These are phyloP conservation scores for Eristalis arbustorum DNA, from an alignment of 2,888 invertebrate genomes.

Conservation along the genomic window DNA sequence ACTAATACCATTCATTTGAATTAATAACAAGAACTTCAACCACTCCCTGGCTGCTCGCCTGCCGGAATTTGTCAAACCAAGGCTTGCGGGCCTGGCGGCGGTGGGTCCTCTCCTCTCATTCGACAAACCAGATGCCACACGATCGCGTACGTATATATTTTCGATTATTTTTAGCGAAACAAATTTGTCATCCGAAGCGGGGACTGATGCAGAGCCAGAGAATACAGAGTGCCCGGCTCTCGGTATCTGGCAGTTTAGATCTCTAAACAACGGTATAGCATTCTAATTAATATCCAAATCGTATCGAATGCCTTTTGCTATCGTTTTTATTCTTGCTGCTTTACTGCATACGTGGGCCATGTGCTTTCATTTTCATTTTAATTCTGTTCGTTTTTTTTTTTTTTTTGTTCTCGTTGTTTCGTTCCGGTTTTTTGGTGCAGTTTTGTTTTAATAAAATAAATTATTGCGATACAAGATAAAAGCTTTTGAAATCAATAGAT, in stretches of 20 bases:
- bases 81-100: neutral
- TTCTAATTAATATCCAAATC: slow-evolving; percentile 63
- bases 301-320: slow-evolving; percentile 29
- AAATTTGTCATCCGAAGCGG: slow-evolving; percentile 42
- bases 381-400: neutral
- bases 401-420: slow-evolving; percentile 2
- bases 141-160: slow-evolving; percentile 34
- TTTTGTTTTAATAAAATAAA: slow-evolving; percentile 37
- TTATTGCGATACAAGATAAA: slow-evolving; percentile 46
- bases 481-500: slow-evolving; percentile 33
- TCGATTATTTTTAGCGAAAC: slow-evolving; percentile 36
- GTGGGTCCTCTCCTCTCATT: neutral
- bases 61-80: neutral
- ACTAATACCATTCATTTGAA: slow-evolving; percentile 21
- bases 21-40: slow-evolving; percentile 13
- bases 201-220: neutral
- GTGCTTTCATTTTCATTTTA: neutral
- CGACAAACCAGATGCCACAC: neutral
- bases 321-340: neutral
- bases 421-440: neutral
- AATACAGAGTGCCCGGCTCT: slow-evolving; percentile 30
- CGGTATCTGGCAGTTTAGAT: slow-evolving; percentile 32
- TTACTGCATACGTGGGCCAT: neutral
- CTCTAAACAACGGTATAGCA: slow-evolving; percentile 48
- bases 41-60: neutral